phyloP scores from a whole-genome alignment of 2,888 invertebrate species.

The Dimorphilus gyrociliatus region DNA sequence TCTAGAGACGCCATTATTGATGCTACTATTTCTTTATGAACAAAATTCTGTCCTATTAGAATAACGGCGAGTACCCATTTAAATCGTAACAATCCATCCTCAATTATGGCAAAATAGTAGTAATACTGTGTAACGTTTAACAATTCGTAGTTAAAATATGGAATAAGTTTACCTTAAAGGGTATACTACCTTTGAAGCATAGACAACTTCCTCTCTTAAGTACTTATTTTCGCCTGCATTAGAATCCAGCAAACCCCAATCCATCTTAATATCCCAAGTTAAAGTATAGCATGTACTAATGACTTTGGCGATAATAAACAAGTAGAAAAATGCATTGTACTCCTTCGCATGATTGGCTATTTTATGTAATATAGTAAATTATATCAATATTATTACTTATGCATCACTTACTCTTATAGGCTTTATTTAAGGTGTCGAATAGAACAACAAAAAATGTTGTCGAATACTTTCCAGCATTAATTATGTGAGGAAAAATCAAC shows the following conservation, averaged over 20 bases:
- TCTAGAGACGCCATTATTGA: conserved; percentile 28
- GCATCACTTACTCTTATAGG: conserved; percentile 45
- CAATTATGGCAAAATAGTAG: conserved; percentile 88
- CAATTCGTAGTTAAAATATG: too few species aligned
- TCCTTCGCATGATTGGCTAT: conserved; percentile 5
- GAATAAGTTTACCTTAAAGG: too few species aligned
- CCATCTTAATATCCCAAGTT: conserved; percentile 96
- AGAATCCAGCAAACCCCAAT: conserved; percentile 89
- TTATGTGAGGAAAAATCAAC: conserved; percentile 58
- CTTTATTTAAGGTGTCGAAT: conserved; percentile 45
- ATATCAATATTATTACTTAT: conserved; percentile 1
- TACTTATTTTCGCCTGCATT: conserved; percentile 68
- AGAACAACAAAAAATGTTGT: conserved; percentile 87
- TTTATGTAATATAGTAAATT: background rate
- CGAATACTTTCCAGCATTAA: conserved; percentile 94
- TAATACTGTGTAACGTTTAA: conserved; percentile 40
- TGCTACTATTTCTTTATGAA: conserved; percentile 51
- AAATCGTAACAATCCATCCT: conserved; percentile 80
- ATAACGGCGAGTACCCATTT: conserved; percentile 78
- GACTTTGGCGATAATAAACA: conserved; percentile 62
- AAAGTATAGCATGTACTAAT: conserved; percentile 84
- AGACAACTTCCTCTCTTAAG: conserved; percentile 83
- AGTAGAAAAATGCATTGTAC: conserved; percentile 35
- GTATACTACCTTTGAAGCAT: conserved; percentile 74
- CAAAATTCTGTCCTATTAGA: conserved; percentile 57